Evolutionary conservation across 2,113 vertebrate genomes (phyloP).

Genomic region (Notarius lentiginosus): DNA sequence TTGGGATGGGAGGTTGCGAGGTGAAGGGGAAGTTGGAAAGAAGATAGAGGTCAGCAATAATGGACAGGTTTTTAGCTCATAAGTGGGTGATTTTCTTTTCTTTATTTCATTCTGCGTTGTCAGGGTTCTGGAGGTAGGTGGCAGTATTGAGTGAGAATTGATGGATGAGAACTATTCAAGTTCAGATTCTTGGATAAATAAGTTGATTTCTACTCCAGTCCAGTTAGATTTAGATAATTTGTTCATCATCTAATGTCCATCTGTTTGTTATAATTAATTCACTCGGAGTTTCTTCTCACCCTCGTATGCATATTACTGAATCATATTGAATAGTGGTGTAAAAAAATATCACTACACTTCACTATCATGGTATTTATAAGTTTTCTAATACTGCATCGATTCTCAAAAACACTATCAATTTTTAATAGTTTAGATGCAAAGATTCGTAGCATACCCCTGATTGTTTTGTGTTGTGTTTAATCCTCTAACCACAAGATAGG

Average conservation of each 20-base stretch:
- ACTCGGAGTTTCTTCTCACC: not conserved
- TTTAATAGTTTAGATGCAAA: too few species aligned
- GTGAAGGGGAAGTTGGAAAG: too few species aligned
- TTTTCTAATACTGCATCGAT: too few species aligned
- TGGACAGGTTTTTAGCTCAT: not conserved
- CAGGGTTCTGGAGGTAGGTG: not conserved
- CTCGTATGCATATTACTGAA: not conserved
- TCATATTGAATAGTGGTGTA: too few species aligned
- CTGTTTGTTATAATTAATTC: not conserved
- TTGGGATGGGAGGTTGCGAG: not conserved
- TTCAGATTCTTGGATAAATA: not conserved
- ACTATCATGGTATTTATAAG: too few species aligned
- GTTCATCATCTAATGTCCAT: not conserved
- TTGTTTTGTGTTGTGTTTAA: too few species aligned
- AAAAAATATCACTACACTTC: too few species aligned
- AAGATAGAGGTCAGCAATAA: not conserved
- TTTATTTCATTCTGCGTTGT: not conserved
- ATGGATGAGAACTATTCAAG: not conserved
- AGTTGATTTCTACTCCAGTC: not conserved
- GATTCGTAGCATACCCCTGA: too few species aligned
- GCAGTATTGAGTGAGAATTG: not conserved
- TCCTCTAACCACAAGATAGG: too few species aligned
- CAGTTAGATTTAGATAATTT: not conserved
- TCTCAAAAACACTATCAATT: too few species aligned
- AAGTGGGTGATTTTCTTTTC: not conserved